phyloP scores from a whole-genome alignment of 2,888 invertebrate species.

The Eucriotettix oculatus region DNA sequence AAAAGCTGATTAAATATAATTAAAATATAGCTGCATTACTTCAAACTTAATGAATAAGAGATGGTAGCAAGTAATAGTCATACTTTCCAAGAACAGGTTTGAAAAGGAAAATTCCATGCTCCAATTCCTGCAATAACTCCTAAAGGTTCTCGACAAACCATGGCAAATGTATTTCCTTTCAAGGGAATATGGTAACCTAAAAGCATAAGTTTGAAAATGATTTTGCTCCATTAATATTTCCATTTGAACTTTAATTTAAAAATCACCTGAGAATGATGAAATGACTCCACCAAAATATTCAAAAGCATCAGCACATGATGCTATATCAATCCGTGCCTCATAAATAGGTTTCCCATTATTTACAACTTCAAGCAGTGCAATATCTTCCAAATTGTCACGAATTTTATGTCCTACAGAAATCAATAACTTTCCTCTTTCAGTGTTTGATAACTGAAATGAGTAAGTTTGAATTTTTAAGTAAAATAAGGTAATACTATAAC shows the following conservation, averaged over 20 bases:
- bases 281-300: conserved; percentile 33
- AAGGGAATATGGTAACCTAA: conserved; percentile 29
- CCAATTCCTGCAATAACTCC: conserved; percentile 36
- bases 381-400: conserved; percentile 23
- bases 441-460: conserved; percentile 19
- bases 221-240: not conserved
- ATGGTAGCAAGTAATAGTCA: too few species aligned
- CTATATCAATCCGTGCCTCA: conserved; percentile 34
- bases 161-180: conserved; percentile 27
- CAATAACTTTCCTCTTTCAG: conserved; percentile 27
- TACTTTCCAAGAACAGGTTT: conserved; percentile 22
- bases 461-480: too few species aligned
- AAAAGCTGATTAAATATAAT: too few species aligned
- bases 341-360: conserved; percentile 38
- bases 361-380: conserved; percentile 24
- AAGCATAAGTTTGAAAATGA: not conserved
- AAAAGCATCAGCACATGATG: conserved; percentile 33
- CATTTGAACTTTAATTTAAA: not conserved
- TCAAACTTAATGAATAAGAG: too few species aligned
- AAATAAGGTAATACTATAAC: too few species aligned
- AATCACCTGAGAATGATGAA: conserved; percentile 17
- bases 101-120: conserved; percentile 41
- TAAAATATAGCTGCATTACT: too few species aligned
- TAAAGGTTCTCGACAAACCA: conserved; percentile 31
- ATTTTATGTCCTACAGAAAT: conserved; percentile 23